Base-by-base conservation (phyloP, 2,888 invertebrate species). In the Hirtodrosophila cameraria region DNA sequence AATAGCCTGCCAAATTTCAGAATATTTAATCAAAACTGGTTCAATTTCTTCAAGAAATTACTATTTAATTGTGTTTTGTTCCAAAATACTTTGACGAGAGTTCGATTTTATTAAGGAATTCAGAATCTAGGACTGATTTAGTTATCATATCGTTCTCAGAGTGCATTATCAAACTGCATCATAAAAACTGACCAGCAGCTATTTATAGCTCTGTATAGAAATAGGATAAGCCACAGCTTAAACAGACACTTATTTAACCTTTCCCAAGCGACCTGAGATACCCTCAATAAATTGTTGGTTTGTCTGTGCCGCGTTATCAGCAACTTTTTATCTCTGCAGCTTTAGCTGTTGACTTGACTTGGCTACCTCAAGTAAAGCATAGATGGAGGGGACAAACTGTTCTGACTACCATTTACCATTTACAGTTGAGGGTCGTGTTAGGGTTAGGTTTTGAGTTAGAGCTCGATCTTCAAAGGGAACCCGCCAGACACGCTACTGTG, bases 331-430 rank as follows among this genome's bases (percentile, higher is more conserved):
- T 64, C 58, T 64, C 58, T 48, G 33, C 13, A 28, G 59, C 38
- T 30, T 39, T 49, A 30, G 36, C 53, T 68, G 67, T 72, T 72
- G 68, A 69, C 68, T 54, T 48, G 41, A n/a, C n/a, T 42, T 38
- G 63, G 36, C 45, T 54, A 54, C 65, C 41, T 41, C 31, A 46
- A 60, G 59, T 60, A 38, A 36, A 33, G 33, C 25, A 38, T 8
- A 12, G 15, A 27, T 23, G 8, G 23, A 23, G 16, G 8, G 7
- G 31, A 5, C 31, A 60, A 59, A 60, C 46, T 30, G 45, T 50
- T 54, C 18, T 43, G 48, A 58, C 52, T 60, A 54, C 41, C 23
- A 23, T 23, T 23, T 25, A 35, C 60, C 27, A 53, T 65, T 59
- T 66, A 65, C 60, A 38, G 60, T 55, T 66, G 42, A 35, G 60